Base-by-base conservation (phyloP, 2,797 vertebrate genomes). In the Xenopus petersii region DNA sequence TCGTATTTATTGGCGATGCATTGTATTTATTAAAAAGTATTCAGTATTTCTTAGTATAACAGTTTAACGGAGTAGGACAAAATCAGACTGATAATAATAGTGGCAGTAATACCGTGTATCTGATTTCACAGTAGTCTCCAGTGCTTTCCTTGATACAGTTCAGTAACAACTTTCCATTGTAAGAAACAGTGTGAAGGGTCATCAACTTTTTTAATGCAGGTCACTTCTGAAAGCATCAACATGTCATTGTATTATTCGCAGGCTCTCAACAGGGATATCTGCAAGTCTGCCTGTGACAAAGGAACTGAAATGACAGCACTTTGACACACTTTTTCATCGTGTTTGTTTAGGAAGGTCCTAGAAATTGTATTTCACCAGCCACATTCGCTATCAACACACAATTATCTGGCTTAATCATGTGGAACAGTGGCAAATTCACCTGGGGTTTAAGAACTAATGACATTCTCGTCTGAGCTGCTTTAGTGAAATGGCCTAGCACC, bases 371-470 rank as follows among this genome's bases (percentile, higher is more conserved):
- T 99, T 97, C 96, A 95, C 96, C 96, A 96, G 96, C 96, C 97
- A 96, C 94, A 96, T 96, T 98, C 91, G 91, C 97, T 98, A 98
- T 98, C 97, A 98, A 99, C 97, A 99, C 97, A 98, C 97, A 99
- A 99, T 99, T 99, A 99, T 98, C 96, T 99, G 95, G 95, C 94
- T 98, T 98, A 98, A 98, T 98, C 97, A 98, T 98, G 97, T 98
- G 97, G 97, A 99, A 98, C 97, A 95, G 96, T 95, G 95, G 96
- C 94, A 95, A 98, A 98, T 97, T 98, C 97, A 99, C 97, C 97
- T 97, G 97, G 95, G 97, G 97, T 96, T 97, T 96, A 96, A 95
- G 93, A 95, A 97, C 97, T 99, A 99, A 99, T 99, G 97, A 98
- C 96, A 99, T 98, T 97, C 94, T 94, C 96, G 92, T 96, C 94